phyloP scores from a whole-genome alignment of 2,888 invertebrate genomes.

The Itoplectis maculator region DNA sequence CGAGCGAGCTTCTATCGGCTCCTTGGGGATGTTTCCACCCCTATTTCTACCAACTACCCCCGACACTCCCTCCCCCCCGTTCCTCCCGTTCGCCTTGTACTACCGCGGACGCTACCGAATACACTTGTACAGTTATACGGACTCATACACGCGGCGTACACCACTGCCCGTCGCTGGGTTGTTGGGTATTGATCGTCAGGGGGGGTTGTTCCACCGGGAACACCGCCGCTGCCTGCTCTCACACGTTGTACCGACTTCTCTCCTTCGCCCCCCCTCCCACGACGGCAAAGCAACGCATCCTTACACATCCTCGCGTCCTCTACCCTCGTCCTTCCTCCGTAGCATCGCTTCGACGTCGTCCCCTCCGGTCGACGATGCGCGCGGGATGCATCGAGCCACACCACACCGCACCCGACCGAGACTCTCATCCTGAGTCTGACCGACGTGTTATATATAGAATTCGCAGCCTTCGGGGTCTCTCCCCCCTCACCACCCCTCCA shows the following conservation, averaged over 20 bases:
- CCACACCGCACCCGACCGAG: slow-evolving; percentile 6
- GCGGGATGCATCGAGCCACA: slow-evolving; percentile 54
- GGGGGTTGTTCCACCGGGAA: slow-evolving; percentile 37
- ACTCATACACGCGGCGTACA: slow-evolving; percentile 72
- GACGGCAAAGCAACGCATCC: slow-evolving; percentile 78
- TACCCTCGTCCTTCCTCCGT: slow-evolving; percentile 73
- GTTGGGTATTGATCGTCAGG: slow-evolving; percentile 82
- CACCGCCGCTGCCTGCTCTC: slow-evolving; percentile 24
- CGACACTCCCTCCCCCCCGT: too few species aligned
- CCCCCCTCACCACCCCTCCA: too few species aligned
- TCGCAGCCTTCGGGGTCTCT: slow-evolving; percentile 15
- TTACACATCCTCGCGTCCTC: slow-evolving; percentile 79
- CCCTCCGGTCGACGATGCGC: slow-evolving; percentile 50
- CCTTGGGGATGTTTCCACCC: slow-evolving; percentile 83
- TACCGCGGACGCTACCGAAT: slow-evolving; percentile 74
- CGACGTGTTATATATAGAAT: slow-evolving; percentile 40
- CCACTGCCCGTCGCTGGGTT: slow-evolving; percentile 72
- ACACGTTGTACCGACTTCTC: slow-evolving; percentile 72
- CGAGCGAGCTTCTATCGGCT: slow-evolving; percentile 81
- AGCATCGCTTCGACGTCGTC: slow-evolving; percentile 48
- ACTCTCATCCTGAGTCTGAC: slow-evolving; percentile 31
- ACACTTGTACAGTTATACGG: slow-evolving; percentile 79
- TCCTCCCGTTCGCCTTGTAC: slow-evolving; percentile 78
- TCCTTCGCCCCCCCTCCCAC: slow-evolving; percentile 82
- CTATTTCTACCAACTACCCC: slow-evolving; percentile 81